Evolutionary conservation across 2,888 invertebrate genomes (phyloP), one percentile per base, ranked within the genome.

Genomic region (Drosophila pseudotalamancana): DNA sequence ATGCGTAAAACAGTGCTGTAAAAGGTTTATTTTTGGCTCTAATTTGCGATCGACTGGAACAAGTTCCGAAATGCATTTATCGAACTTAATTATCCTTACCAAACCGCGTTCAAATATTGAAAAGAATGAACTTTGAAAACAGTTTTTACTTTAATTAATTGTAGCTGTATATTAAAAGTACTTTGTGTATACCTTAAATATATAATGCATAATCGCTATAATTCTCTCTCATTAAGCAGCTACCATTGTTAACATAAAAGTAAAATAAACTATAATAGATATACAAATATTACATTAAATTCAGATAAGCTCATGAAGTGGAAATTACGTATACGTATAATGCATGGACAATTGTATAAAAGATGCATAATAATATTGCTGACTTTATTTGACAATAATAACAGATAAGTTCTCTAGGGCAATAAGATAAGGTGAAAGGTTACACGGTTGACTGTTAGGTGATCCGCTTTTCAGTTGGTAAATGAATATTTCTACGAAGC

Each of bases 401-500:
- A n/a, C 21, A 12, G 59, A 62, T 48, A 67, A 59, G 16, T 16
- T 62, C 4, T 54, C 42, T 6, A 88, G 59, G 3, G 89, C 79
- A 6, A 54, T 51, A 0, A 45, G 12, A 32, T 62, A 77, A 4
- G 71, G 63, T 0, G 29, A n/a, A 0, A 87, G 21, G 3, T 70
- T 46, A 9, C 11, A n/a, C 6, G 35, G 55, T 16, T 53, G 23
- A 9, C 46, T 31, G 5, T 25, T n/a, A 1, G 31, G 4, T 0
- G 61, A 4, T 0, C 55, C 40, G 35, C 45, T 66, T 18, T 72
- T 56, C 19, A 90, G 34, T 51, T 90, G 90, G 32, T 57, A 61
- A 31, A 65, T 51, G 25, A 89, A 87, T 0, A 83, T 77, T 23
- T 83, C 66, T 49, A 79, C 31, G 51, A 88, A 71, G 0, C 63